These are phyloP conservation scores for Ambastaia sidthimunki DNA, from an alignment of 2,797 vertebrate genomes.

Conservation along the genomic window DNA sequence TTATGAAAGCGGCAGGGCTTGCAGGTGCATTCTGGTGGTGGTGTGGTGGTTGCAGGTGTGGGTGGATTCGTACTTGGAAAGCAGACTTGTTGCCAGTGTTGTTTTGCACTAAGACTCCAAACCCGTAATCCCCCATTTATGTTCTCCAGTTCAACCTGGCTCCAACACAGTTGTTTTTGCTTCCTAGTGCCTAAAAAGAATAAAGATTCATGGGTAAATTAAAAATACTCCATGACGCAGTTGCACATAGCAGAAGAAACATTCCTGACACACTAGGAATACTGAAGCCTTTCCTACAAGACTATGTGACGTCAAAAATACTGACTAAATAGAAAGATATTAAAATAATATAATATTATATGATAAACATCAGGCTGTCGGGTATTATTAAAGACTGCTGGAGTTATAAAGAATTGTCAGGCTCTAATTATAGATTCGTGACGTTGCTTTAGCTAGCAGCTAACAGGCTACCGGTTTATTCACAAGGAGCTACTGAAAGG, in stretches of 20 bases:
- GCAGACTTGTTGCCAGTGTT: slow-evolving; percentile 99
- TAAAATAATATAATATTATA: background rate
- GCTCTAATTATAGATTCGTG: slow-evolving; percentile 80
- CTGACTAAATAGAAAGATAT: slow-evolving; percentile 1
- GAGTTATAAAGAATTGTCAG: slow-evolving; percentile 55
- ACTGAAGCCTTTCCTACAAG: slow-evolving; percentile 11
- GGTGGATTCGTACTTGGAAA: slow-evolving; percentile 99
- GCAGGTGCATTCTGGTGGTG: slow-evolving; percentile 96
- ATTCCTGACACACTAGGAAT: slow-evolving; percentile 32
- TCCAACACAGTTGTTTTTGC: slow-evolving; percentile 79
- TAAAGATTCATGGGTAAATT: slow-evolving; percentile 22
- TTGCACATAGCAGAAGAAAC: background rate
- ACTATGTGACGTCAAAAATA: slow-evolving; percentile 5
- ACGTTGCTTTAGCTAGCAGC: slow-evolving; percentile 67
- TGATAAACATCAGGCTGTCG: background rate
- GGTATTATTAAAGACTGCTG: background rate
- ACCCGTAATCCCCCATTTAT: slow-evolving; percentile 99
- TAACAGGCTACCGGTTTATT: slow-evolving; percentile 59
- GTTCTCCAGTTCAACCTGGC: slow-evolving; percentile 71
- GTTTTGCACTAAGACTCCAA: slow-evolving; percentile 99
- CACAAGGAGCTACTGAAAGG: slow-evolving; percentile 57
- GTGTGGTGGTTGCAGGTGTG: slow-evolving; percentile 97
- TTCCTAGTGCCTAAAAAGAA: slow-evolving; percentile 77
- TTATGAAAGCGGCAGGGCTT: slow-evolving; percentile 96
- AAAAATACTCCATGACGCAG: slow-evolving; percentile 17